These are phyloP conservation scores for Epinephelus awoara DNA, from an alignment of 2,797 vertebrate genomes.

Conservation along the genomic window DNA sequence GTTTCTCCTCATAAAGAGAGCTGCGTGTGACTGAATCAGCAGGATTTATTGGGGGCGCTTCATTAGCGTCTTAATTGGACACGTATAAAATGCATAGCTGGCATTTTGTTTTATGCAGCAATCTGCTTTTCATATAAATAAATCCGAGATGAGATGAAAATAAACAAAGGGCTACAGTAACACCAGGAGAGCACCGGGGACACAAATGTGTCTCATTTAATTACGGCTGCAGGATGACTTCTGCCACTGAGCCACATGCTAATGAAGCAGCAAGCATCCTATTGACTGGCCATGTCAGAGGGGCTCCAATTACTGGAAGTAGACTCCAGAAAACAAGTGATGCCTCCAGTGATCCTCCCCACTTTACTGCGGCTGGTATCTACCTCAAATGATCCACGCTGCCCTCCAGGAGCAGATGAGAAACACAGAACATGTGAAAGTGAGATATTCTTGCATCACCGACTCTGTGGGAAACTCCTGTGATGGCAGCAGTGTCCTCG, in stretches of 20 bases:
- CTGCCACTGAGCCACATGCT: constrained; percentile 12
- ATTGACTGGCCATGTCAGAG: constrained; percentile 10
- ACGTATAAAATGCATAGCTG: constrained; percentile 35
- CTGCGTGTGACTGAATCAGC: constrained; percentile 14
- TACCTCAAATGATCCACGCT: not conserved
- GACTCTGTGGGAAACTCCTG: constrained; percentile 31
- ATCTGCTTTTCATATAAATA: constrained; percentile 40
- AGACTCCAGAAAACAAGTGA: constrained; percentile 18
- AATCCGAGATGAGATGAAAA: constrained; percentile 19
- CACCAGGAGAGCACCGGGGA: not conserved
- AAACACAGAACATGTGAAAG: not conserved
- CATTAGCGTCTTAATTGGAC: constrained; percentile 44
- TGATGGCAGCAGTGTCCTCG: not conserved
- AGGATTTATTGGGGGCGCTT: constrained; percentile 35
- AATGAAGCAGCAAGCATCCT: constrained; percentile 43
- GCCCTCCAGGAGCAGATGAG: constrained; percentile 12
- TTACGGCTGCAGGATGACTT: constrained; percentile 41
- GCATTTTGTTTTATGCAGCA: constrained; percentile 35
- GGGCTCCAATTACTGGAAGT: constrained; percentile 38
- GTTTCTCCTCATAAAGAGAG: not conserved
- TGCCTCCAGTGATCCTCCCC: not conserved
- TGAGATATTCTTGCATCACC: constrained; percentile 5
- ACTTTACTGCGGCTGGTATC: not conserved
- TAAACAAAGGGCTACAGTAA: constrained; percentile 16
- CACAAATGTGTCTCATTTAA: constrained; percentile 18